A percentile compares a stretch with the other conserved stretches of the same genome.
These are phyloP conservation scores for Enteromius treurensis DNA, from an alignment of 2,797 vertebrate genomes.

Conservation along the genomic window DNA sequence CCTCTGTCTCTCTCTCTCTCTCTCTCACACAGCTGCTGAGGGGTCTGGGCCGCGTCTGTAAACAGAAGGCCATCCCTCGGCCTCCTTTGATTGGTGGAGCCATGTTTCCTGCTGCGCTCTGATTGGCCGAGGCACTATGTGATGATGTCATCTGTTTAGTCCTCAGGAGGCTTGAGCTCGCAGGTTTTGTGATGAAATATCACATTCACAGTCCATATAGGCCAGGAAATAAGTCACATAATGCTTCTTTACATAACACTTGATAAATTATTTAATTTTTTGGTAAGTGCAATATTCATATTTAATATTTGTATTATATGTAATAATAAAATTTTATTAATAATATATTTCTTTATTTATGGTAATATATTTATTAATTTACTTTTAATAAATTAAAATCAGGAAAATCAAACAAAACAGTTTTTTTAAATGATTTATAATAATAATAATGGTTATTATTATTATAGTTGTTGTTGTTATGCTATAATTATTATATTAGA, in stretches of 20 bases:
- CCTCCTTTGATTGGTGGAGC: conserved; percentile 55
- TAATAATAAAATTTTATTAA: too few relatives aligned
- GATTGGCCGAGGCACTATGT: conserved; percentile 49
- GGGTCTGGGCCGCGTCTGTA: conserved; percentile 64
- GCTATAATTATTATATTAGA: neutral
- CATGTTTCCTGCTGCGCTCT: conserved; percentile 51
- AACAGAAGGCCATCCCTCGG: conserved; percentile 58
- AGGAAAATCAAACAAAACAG: neutral
- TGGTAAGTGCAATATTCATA: neutral
- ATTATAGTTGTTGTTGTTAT: neutral
- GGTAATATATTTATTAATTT: too few relatives aligned
- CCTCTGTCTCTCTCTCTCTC: conserved; percentile 33
- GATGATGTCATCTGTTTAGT: conserved; percentile 57
- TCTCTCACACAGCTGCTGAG: conserved; percentile 65
- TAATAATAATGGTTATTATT: neutral
- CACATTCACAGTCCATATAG: conserved; percentile 3
- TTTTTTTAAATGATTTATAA: neutral
- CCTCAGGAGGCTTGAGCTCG: conserved; percentile 26
- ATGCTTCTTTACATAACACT: neutral
- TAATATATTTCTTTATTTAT: too few relatives aligned
- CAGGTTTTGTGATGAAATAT: conserved; percentile 18
- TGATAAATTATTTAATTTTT: neutral
- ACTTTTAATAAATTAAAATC: neutral
- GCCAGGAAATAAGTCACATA: neutral
- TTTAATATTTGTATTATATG: too few relatives aligned